phyloP scores from a whole-genome alignment of 1,140 invertebrate genomes.

The Caerostris extrusa region DNA sequence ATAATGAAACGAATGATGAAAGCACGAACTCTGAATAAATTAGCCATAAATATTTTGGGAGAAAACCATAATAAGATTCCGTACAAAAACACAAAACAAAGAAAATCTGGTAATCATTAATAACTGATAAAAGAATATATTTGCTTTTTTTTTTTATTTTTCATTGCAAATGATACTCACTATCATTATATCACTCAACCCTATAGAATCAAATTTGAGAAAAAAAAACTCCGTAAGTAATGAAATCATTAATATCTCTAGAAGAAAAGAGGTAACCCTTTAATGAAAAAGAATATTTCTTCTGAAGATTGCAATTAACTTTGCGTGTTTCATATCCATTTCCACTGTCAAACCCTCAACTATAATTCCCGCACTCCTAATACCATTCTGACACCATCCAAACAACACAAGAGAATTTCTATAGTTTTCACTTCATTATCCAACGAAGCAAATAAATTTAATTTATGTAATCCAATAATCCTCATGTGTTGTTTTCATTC shows the following conservation, averaged over 20 bases:
- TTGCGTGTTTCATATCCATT: background rate
- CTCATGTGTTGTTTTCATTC: constrained; percentile 59
- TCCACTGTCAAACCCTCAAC: constrained; percentile 1
- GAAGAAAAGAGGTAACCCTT: background rate
- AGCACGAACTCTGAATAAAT: too few species aligned
- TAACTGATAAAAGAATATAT: too few species aligned
- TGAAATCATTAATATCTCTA: constrained; percentile 10
- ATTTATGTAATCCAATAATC: constrained; percentile 65
- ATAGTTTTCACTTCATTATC: constrained; percentile 52
- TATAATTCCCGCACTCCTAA: background rate
- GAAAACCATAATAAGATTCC: too few species aligned
- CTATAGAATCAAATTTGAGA: too few species aligned
- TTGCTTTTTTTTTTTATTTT: too few species aligned
- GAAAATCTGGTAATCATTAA: too few species aligned
- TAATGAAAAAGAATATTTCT: background rate
- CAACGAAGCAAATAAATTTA: constrained; percentile 33
- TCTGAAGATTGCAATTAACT: background rate
- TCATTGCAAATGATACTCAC: too few species aligned
- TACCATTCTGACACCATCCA: constrained; percentile 30
- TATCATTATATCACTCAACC: too few species aligned
- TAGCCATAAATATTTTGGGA: too few species aligned
- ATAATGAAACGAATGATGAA: too few species aligned
- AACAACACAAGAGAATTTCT: too few species aligned
- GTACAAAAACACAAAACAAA: too few species aligned
- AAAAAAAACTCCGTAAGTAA: background rate